phyloP scores from a whole-genome alignment of 1,140 invertebrate genomes.

The Trichomalopsis sarcophagae region DNA sequence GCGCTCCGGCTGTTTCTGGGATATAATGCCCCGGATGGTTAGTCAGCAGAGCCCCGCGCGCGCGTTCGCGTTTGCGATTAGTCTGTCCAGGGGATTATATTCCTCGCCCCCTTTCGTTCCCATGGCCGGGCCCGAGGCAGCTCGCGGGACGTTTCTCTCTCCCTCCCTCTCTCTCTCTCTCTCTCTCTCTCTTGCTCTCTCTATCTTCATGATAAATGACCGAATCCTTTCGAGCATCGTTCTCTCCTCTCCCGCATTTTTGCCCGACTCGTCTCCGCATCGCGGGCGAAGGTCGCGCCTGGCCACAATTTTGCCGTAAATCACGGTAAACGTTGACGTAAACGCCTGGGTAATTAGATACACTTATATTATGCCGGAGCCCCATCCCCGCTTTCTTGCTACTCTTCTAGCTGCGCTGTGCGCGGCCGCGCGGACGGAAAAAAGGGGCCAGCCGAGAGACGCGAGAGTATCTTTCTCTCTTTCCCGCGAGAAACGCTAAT shows the following conservation, averaged over 20 bases:
- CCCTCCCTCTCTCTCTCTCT: conserved; percentile 14
- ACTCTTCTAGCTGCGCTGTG: conserved; percentile 47
- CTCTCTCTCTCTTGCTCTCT: background rate
- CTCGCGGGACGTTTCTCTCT: conserved; percentile 57
- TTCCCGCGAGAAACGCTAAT: conserved; percentile 34
- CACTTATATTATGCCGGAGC: conserved; percentile 58
- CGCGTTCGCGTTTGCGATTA: conserved; percentile 63
- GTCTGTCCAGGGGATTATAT: conserved; percentile 72
- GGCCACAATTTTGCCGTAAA: conserved; percentile 74
- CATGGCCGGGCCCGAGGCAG: conserved; percentile 62
- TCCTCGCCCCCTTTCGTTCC: conserved; percentile 66
- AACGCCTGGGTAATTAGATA: conserved; percentile 74
- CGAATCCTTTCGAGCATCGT: conserved; percentile 70
- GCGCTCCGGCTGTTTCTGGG: background rate
- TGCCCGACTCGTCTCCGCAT: conserved; percentile 53
- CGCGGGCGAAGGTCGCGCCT: conserved; percentile 69
- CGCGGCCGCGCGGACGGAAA: background rate
- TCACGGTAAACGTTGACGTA: conserved; percentile 74
- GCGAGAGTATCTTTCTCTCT: background rate
- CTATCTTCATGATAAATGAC: conserved; percentile 70
- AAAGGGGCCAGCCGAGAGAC: conserved; percentile 16
- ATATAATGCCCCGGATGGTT: conserved; percentile 35
- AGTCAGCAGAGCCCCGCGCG: background rate
- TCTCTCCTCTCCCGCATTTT: conserved; percentile 60
- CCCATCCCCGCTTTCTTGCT: background rate